Evolutionary conservation across 2,888 invertebrate genomes (phyloP).

Genomic region (Trichopoda pennipes): DNA sequence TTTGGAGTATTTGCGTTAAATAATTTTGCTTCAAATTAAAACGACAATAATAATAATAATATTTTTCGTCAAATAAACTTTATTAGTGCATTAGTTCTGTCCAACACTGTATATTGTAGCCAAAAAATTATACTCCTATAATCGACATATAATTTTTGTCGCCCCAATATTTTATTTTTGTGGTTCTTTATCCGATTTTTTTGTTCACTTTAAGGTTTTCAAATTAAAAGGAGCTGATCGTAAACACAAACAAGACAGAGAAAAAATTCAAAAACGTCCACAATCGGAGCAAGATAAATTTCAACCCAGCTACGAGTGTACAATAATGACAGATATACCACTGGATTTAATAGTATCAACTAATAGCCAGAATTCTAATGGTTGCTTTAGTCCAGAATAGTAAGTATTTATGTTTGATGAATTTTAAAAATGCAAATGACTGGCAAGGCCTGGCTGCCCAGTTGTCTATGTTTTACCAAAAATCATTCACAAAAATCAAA

Average conservation of each 20-base stretch:
- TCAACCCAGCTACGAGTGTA: slow-evolving; percentile 97
- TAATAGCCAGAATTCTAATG: slow-evolving; percentile 71
- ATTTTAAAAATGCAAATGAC: not conserved
- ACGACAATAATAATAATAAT: too few relatives aligned
- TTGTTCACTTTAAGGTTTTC: slow-evolving; percentile 83
- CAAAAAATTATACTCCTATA: too few relatives aligned
- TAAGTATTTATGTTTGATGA: slow-evolving; percentile 72
- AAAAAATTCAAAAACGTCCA: slow-evolving; percentile 94
- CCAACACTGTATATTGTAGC: too few relatives aligned
- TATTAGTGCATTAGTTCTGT: too few relatives aligned
- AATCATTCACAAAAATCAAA: too few relatives aligned
- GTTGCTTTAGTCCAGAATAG: slow-evolving; percentile 81
- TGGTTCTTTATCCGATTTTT: not conserved
- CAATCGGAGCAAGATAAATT: slow-evolving; percentile 93
- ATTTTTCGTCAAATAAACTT: too few relatives aligned
- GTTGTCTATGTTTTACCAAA: too few relatives aligned
- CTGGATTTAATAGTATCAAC: slow-evolving; percentile 75
- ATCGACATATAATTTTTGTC: too few relatives aligned
- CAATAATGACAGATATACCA: slow-evolving; percentile 93
- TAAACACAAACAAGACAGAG: slow-evolving; percentile 97
- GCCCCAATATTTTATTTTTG: not conserved
- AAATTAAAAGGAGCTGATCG: slow-evolving; percentile 97
- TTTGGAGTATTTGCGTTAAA: too few relatives aligned
- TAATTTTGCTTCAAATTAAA: too few relatives aligned
- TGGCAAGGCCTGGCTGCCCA: too few relatives aligned